These are phyloP conservation scores for Cryptotis parvus DNA, from an alignment of 2,113 vertebrate genomes.

Conservation along the genomic window DNA sequence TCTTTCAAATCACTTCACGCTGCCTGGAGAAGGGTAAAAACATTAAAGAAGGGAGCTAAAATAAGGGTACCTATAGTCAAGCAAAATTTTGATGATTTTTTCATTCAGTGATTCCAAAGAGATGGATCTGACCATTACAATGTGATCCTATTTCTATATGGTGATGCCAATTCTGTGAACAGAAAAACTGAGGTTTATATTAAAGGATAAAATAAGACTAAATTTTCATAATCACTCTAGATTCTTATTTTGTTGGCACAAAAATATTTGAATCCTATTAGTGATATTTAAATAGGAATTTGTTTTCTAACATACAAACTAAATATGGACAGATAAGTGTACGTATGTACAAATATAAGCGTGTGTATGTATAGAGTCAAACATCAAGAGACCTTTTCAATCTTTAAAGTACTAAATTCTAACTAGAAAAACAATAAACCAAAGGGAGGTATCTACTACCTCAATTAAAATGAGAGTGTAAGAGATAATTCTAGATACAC, in stretches of 20 bases:
- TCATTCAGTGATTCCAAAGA: conserved; percentile 42
- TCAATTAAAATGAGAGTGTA: conserved; percentile 31
- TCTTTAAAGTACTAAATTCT: conserved; percentile 46
- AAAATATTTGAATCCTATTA: conserved; percentile 50
- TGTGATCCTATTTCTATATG: not conserved
- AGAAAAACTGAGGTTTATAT: conserved; percentile 25
- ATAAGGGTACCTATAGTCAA: not conserved
- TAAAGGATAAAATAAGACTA: not conserved
- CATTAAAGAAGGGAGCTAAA: conserved; percentile 16
- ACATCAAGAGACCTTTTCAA: not conserved
- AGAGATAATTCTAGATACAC: not conserved
- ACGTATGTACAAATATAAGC: not conserved
- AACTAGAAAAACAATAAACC: conserved; percentile 23
- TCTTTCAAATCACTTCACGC: conserved; percentile 58
- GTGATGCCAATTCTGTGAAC: conserved; percentile 40
- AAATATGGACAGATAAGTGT: not conserved
- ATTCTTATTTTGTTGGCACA: conserved; percentile 18
- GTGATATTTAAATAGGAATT: conserved; percentile 37
- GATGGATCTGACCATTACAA: not conserved
- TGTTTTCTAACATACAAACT: conserved; percentile 51
- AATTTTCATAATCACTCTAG: conserved; percentile 25
- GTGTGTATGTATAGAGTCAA: not conserved
- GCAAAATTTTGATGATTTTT: conserved; percentile 36
- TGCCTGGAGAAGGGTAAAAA: conserved; percentile 45
- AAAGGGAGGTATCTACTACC: not conserved